phyloP scores from a whole-genome alignment of 2,113 vertebrate genomes.

The Oryzias curvinotus region DNA sequence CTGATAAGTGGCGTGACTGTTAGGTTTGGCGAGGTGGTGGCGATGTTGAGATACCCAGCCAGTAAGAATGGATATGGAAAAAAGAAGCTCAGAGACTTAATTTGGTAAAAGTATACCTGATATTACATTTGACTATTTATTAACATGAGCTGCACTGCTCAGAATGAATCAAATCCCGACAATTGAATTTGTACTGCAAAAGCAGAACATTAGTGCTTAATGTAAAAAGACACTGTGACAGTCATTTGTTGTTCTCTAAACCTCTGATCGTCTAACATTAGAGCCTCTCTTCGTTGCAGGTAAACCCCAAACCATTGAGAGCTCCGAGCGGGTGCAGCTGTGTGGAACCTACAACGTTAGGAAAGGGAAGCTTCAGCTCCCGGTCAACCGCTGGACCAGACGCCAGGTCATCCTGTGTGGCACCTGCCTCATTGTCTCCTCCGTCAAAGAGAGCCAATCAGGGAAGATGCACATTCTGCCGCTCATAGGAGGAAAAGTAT shows the following conservation, averaged over 20 bases:
- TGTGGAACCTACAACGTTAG: constrained; percentile 94
- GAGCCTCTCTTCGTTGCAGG: constrained; percentile 76
- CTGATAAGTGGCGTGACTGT: constrained; percentile 69
- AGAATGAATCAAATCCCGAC: constrained; percentile 36
- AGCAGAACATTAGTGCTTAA: constrained; percentile 21
- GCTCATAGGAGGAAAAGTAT: constrained; percentile 96
- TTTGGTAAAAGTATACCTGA: constrained; percentile 31
- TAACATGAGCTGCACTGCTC: constrained; percentile 9
- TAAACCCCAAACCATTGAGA: constrained; percentile 88
- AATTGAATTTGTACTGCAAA: constrained; percentile 15
- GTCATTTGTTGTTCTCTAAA: too few relatives aligned
- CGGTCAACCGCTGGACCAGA: constrained; percentile 94
- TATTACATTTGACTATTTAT: constrained; percentile 26
- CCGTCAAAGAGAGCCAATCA: constrained; percentile 92
- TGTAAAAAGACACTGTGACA: neutral
- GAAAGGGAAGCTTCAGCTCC: constrained; percentile 98
- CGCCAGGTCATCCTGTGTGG: constrained; percentile 97
- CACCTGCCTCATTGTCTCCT: constrained; percentile 97
- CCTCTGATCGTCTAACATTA: neutral
- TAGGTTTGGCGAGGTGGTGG: constrained; percentile 61
- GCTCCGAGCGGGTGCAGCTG: constrained; percentile 93
- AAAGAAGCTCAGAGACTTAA: constrained; percentile 30
- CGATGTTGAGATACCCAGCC: constrained; percentile 19
- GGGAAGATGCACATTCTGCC: constrained; percentile 99
- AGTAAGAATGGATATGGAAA: constrained; percentile 16